These are phyloP conservation scores for Semnornis frantzii DNA, from an alignment of 2,113 vertebrate species.

Conservation along the genomic window DNA sequence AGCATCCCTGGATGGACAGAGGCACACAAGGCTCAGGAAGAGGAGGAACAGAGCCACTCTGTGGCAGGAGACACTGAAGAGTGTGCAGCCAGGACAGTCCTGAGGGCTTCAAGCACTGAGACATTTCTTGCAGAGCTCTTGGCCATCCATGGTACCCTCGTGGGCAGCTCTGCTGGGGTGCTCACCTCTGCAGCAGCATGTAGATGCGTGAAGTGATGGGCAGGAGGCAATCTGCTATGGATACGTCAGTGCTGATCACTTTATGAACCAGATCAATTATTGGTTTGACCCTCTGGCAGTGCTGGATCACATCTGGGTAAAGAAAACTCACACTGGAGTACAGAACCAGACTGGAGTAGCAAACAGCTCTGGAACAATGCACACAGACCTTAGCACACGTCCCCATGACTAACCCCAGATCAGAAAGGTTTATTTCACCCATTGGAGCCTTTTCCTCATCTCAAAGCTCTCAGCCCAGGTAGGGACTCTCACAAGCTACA, in stretches of 20 bases:
- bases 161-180: background rate
- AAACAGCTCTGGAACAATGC: background rate
- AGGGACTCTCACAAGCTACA: background rate
- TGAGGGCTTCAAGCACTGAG: background rate
- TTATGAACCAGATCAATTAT: conserved; percentile 96
- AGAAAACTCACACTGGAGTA: background rate
- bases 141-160: background rate
- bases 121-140: background rate
- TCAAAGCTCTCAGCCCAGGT: background rate
- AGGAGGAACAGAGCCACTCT: background rate
- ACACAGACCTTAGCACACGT: background rate
- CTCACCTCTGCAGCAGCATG: conserved; percentile 94
- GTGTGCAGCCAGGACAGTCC: background rate
- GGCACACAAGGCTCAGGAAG: background rate
- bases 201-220: conserved; percentile 97
- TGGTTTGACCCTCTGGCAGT: conserved; percentile 93
- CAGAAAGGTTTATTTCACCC: background rate
- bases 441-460: background rate
- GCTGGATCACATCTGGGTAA: conserved; percentile 88
- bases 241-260: conserved; percentile 94
- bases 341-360: background rate
- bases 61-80: background rate
- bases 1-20: background rate
- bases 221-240: conserved; percentile 91
- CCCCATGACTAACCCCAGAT: background rate